Evolutionary conservation across 64 coral and sea anemone genomes (phyloP).

Genomic region (Anthopleura sola): DNA sequence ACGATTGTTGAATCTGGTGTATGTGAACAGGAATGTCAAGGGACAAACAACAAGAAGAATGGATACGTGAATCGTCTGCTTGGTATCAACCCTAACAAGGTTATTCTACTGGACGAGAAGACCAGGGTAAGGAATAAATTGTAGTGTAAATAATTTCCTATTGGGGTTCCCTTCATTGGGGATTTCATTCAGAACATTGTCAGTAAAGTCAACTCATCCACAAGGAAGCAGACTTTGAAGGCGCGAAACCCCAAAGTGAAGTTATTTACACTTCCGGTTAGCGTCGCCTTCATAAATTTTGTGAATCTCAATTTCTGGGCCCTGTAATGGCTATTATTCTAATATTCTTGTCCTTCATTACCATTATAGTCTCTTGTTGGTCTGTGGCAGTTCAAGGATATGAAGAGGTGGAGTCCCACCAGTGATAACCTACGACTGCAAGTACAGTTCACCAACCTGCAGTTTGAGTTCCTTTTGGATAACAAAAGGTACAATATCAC

Average conservation of each 20-base stretch:
- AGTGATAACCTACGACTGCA: constrained; percentile 50
- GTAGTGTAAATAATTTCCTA: too few relatives aligned
- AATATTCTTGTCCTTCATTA: not conserved
- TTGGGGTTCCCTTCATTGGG: too few relatives aligned
- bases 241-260: too few relatives aligned
- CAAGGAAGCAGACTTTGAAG: too few relatives aligned
- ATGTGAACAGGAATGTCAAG: constrained; percentile 55
- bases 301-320: too few relatives aligned
- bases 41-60: constrained; percentile 42
- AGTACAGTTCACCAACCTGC: constrained; percentile 49
- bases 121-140: constrained; percentile 74
- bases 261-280: too few relatives aligned
- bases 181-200: too few relatives aligned
- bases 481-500: constrained; percentile 45
- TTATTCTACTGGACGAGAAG: constrained; percentile 79
- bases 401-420: constrained; percentile 67
- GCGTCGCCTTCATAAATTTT: too few relatives aligned
- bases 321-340: not conserved
- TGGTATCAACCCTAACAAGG: constrained; percentile 73
- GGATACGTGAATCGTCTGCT: constrained; percentile 56
- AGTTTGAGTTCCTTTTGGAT: constrained; percentile 67
- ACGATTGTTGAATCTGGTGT: too few relatives aligned
- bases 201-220: too few relatives aligned
- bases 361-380: constrained; percentile 48
- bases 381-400: constrained; percentile 77